Evolutionary conservation across 2,113 vertebrate species (phyloP), one percentile per base, ranked within the genome.

Genomic region (Notothenia rossii): DNA sequence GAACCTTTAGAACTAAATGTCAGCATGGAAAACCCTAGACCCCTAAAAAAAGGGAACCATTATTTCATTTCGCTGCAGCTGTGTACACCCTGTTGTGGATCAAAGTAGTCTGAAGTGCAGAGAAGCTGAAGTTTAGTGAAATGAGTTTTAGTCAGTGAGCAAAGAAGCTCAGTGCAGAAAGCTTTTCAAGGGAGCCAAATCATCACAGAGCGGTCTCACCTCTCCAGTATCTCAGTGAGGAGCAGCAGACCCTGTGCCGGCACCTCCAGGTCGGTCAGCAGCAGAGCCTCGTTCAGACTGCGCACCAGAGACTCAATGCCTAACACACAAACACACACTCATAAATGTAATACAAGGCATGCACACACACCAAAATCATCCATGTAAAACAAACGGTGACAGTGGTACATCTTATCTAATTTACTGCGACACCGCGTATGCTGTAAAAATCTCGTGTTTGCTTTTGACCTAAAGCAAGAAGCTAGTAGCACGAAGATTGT

Each of bases 301-400:
- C 95, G 96, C 88, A 99, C 89, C 82, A 99, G 83, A 45, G 97
- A 95, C 86, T 99, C 98, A 7, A 99, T 96, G 64, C 98, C 98
- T 99, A 62, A 53, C 58, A 85, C 70, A 84, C 25, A 81, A 53
- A 81, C 49, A 79, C 13, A 63, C 9, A 40, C 29, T 58, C 29
- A 48, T 81, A 50, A 86, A 68, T 79, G 56, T 36, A 59, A 69
- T 12, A 56, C 22, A 69, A 49, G 29, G 10, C 20, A 29, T 15
- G 18, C 17, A 59, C 40, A 59, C 61, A 75, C 36, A 12, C 72
- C 2, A 6, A 18, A 63, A 10, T 17, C 33, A 12, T 59, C 36
- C 65, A 69, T 54, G 51, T 73, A 50, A 70, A 55, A 62, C 45
- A 14, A 66, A 67, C 17, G 56, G 64, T 12, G 17, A n/a, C 46